Conservation (phyloP, 2,888 invertebrate species). For the Ophion costatus region DNA sequence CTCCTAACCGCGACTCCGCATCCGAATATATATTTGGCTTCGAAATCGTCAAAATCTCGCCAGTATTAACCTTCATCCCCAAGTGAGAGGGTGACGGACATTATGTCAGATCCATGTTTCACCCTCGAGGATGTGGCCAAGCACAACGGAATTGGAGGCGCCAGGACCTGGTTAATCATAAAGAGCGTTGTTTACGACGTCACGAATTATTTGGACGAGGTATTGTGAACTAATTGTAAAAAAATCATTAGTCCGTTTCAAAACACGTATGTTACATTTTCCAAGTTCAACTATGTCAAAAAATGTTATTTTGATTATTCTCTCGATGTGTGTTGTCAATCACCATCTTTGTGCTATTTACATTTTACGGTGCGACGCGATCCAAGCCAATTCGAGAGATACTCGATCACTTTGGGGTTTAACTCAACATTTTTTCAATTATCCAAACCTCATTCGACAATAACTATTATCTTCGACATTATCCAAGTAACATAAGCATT, state of each 20-base stretch:
- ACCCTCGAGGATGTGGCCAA: slow-evolving; percentile 85
- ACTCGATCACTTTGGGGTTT: background rate
- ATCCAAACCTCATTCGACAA: background rate
- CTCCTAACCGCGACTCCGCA: background rate
- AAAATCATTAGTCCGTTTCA: background rate
- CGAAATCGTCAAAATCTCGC: background rate
- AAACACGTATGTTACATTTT: too few relatives aligned
- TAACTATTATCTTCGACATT: background rate
- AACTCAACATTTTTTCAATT: background rate
- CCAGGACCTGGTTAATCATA: slow-evolving; percentile 87
- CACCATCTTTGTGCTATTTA: too few relatives aligned
- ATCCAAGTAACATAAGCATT: background rate
- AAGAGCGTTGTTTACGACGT: slow-evolving; percentile 89
- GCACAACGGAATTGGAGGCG: slow-evolving; percentile 86
- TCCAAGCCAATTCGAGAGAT: background rate
- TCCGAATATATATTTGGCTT: slow-evolving; percentile 33
- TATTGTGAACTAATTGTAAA: slow-evolving; percentile 74
- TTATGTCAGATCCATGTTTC: slow-evolving; percentile 56
- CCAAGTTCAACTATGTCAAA: too few relatives aligned
- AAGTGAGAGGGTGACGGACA: slow-evolving; percentile 4
- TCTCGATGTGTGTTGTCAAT: too few relatives aligned
- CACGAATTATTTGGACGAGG: slow-evolving; percentile 87
- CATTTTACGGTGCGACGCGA: too few relatives aligned
- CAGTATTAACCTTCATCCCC: slow-evolving; percentile 18
- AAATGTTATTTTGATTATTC: too few relatives aligned